Base-by-base conservation (phyloP, 2,797 vertebrate genomes). In the Hippoglossus hippoglossus region DNA sequence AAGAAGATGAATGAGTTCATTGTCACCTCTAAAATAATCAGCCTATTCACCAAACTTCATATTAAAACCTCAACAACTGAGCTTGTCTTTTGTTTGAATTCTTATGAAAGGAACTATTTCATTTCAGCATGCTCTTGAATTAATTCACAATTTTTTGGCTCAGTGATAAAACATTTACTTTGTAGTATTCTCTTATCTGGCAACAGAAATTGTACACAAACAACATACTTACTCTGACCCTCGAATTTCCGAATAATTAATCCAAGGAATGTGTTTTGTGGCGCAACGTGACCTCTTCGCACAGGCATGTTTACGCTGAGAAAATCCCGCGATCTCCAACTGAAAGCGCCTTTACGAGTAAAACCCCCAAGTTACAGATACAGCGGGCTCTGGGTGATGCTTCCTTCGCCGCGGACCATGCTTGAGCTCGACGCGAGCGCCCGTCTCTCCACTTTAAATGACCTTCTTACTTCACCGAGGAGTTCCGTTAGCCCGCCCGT, bases 241-340 rank as follows among this genome's bases (percentile, higher is more conserved):
- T 99, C 98, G 93, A 99, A 99, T 98, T 99, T 99, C 87, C 97
- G 94, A 88, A 99, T 99, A 86, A 99, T 99, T 91, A 97, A 95
- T 90, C 98, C 98, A 89, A 99, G 91, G 92, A 99, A 99, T 28
- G 98, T 99, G 90, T 99, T 99, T 77, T 99, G 98, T 65, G 98
- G 98, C 89, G 98, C 98, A 93, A 99, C 98, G 96, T 99, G 98
- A 90, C 98, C 98, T 94, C 98, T 96, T 94, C 98, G 96, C 34
- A 99, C 97, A 92, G 98, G 98, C 98, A 99, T 99, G 95, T 92
- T 97, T 94, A 80, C 69, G 80, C 80, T 34, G 66, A 84, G 75
- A 90, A 85, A 93, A 91, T 84, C 83, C 82, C 83, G 22, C 61
- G 67, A 84, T 75, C 80, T 86, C 72, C 72, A 72, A n/a, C 63